Evolutionary conservation across 2,797 vertebrate genomes (phyloP), one percentile per base, ranked within the genome.

Genomic region (Falco columbarius): DNA sequence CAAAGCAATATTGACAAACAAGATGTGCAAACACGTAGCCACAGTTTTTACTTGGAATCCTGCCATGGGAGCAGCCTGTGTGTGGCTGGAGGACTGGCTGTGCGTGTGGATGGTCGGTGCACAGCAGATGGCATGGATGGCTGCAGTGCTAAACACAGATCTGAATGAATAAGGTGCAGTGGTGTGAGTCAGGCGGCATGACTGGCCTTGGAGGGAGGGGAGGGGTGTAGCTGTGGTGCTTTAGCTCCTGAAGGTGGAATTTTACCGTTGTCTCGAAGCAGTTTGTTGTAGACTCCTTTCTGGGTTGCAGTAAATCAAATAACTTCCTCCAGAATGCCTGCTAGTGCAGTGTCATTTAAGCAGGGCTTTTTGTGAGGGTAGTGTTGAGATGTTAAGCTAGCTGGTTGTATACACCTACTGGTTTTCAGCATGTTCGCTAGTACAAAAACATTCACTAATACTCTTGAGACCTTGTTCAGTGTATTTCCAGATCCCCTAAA

Each of bases 271-370:
- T 17, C 32, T 61, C 29, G 16, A n/a, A 79, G 49, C 40, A 72
- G 8, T 68, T 56, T 61, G 27, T 82, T 62, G 21, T 52, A 49
- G 18, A 3, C 12, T 61, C 71, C 36, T 71, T 89, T 34, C 32
- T 26, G 11, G 16, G 8, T 30, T 8, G 7, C 2, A 8, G 2
- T 59, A 56, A 77, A 27, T 73, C 32, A 40, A 17, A 3, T 22
- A 24, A 20, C 15, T 90, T 81, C 30, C n/a, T 47, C 30, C 14
- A 24, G 34, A 58, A 38, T 55, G 18, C 58, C n/a, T 81, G 12
- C 32, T 75, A 40, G 6, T 65, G 24, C 0, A 0, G 6, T 36
- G 7, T 56, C 3, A 1, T 18, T 26, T 59, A 51, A 51, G 30
- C 30, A 20, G 30, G 27, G 14, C 34, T 74, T 52, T 83, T 52